phyloP scores from a whole-genome alignment of 2,888 invertebrate genomes.

The Tiliacea citrago region DNA sequence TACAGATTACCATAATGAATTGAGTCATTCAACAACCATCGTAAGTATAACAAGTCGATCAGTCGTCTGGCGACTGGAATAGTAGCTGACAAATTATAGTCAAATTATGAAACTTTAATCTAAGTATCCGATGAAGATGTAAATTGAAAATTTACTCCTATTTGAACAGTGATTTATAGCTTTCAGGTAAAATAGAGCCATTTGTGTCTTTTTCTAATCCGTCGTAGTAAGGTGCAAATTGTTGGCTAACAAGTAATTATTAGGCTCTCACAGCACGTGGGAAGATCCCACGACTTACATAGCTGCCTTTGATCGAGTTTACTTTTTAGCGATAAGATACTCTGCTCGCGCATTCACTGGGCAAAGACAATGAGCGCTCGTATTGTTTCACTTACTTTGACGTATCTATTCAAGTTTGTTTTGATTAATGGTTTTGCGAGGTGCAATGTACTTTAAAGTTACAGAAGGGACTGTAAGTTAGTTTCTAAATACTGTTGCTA shows the following conservation, averaged over 20 bases:
- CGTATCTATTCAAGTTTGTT: conserved; percentile 65
- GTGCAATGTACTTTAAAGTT: conserved; percentile 74
- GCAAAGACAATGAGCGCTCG: conserved; percentile 72
- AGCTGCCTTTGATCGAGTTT: conserved; percentile 79
- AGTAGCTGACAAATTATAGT: conserved; percentile 62
- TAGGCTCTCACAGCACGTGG: conserved; percentile 79
- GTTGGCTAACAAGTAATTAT: conserved; percentile 84
- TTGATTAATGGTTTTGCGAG: conserved; percentile 71
- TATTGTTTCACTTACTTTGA: conserved; percentile 75
- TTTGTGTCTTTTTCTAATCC: conserved; percentile 57
- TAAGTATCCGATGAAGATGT: not conserved
- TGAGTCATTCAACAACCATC: conserved; percentile 73
- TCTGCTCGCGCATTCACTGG: conserved; percentile 70
- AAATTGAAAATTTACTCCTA: no score
- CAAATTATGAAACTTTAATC: conserved; percentile 58
- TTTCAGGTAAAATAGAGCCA: conserved; percentile 16
- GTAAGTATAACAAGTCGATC: conserved; percentile 70
- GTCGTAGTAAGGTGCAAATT: conserved; percentile 72
- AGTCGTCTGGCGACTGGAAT: conserved; percentile 62
- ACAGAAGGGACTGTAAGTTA: conserved; percentile 65
- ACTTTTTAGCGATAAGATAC: conserved; percentile 81
- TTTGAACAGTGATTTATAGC: conserved; percentile 29
- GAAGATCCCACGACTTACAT: conserved; percentile 84
- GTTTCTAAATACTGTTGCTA: conserved; percentile 72
- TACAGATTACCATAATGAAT: conserved; percentile 75